Evolutionary conservation across 2,113 vertebrate species (phyloP), one percentile per base, ranked within the genome.

Genomic region (Peromyscus leucopus): DNA sequence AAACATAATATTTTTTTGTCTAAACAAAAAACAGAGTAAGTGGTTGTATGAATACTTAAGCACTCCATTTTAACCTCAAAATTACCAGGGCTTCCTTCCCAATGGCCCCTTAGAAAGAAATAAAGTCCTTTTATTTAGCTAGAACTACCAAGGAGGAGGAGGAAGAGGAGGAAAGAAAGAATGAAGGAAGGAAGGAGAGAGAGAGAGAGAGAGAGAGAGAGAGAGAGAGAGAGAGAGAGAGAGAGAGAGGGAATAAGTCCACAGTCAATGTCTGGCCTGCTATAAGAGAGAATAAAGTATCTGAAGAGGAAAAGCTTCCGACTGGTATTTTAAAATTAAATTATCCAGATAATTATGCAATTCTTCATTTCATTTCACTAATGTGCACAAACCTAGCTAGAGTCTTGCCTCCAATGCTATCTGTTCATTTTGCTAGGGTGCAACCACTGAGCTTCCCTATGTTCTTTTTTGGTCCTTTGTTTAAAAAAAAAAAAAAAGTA

Each of bases 261-360:
- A 7, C 31, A 93, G 36, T 76, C 46, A 80, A 48, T n/a, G 15
- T 55, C 72, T 89, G 72, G 31, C 11, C 28, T 91, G 69, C 63
- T 87, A 75, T 17, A 21, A 93, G 65, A 91, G 31, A 91, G 31
- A 93, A 89, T 78, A 71, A 79, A 72, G 12, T 78, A 21, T 85
- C 95, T 92, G 55, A 74, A 65, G 6, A 75, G 74, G 13, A 33
- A 33, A 96, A 63, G 51, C 42, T 92, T 15, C 46, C 86, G n/a
- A 61, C 28, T 36, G 22, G 39, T 57, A 67, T 85, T 97, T 93
- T 96, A 72, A 46, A 90, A 83, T 89, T 79, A 97, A 97, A 95
- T 97, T 95, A 97, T 87, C 48, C 82, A 91, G 85, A 63, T 96
- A 97, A 96, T 96, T 93, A 28, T 69, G 74, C 67, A 92, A 33